These are phyloP conservation scores for Numenius phaeopus DNA, from an alignment of 2,797 vertebrate genomes.

Conservation along the genomic window DNA sequence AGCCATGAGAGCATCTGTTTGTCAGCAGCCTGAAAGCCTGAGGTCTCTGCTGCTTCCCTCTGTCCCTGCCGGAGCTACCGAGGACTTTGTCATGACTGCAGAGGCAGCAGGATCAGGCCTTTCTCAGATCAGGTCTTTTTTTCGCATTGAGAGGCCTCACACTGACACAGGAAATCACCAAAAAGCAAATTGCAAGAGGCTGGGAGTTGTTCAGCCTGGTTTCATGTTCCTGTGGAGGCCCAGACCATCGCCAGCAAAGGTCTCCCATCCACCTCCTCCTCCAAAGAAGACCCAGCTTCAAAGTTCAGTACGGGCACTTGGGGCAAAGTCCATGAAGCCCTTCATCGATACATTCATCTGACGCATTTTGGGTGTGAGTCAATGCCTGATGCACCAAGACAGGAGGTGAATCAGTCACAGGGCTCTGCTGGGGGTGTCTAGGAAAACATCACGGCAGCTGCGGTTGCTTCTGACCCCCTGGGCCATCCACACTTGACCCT, in stretches of 20 bases:
- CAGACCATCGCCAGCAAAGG: neutral
- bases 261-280: neutral
- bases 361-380: slow-evolving; percentile 35
- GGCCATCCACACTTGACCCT: neutral
- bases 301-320: neutral
- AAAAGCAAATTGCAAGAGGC: neutral
- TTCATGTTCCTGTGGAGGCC: fast-evolving
- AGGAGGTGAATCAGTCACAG: slow-evolving; percentile 56
- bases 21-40: neutral
- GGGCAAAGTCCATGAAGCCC: neutral
- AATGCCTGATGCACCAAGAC: slow-evolving; percentile 45
- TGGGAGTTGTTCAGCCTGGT: neutral
- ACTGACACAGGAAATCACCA: neutral
- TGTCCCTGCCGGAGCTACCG: neutral
- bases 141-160: neutral
- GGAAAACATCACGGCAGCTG: neutral
- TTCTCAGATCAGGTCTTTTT: neutral
- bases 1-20: neutral
- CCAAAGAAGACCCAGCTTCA: neutral
- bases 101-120: neutral
- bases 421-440: slow-evolving; percentile 48
- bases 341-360: neutral
- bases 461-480: neutral
- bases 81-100: neutral
- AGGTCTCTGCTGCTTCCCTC: neutral